Evolutionary conservation across 2,888 invertebrate genomes (phyloP).

Genomic region (Lumbricus terrestris): DNA sequence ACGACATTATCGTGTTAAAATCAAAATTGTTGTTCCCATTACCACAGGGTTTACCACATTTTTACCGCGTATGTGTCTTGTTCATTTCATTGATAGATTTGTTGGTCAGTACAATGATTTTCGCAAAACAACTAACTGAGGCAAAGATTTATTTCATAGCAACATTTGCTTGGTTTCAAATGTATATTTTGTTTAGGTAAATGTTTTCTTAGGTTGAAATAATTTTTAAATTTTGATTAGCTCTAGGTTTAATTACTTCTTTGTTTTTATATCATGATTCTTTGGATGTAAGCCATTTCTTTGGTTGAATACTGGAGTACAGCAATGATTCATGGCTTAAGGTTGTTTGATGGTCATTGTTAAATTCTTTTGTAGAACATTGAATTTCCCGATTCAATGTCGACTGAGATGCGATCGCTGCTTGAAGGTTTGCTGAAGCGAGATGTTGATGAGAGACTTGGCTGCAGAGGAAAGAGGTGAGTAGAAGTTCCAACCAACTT

Average conservation of each 20-base stretch:
- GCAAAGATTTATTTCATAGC: not conserved
- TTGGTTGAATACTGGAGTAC: not conserved
- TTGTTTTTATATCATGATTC: not conserved
- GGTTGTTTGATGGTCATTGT: not conserved
- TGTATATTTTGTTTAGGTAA: not conserved
- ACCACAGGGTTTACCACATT: too few species aligned
- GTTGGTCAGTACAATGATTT: not conserved
- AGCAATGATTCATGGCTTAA: not conserved
- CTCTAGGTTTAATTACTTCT: not conserved
- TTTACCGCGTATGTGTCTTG: too few species aligned
- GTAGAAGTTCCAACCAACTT: slow-evolving; percentile 42
- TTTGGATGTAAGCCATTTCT: too few species aligned
- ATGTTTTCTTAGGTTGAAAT: not conserved
- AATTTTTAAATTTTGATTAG: not conserved
- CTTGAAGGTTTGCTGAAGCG: slow-evolving; percentile 88
- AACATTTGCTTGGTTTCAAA: not conserved
- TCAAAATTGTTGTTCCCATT: too few species aligned
- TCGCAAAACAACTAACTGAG: too few species aligned
- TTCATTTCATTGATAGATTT: too few species aligned
- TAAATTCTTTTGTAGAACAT: slow-evolving; percentile 72
- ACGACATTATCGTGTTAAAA: too few species aligned
- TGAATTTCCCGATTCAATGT: slow-evolving; percentile 95
- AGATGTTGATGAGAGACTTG: slow-evolving; percentile 89
- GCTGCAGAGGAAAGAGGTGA: slow-evolving; percentile 71
- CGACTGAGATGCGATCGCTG: slow-evolving; percentile 82